These are phyloP conservation scores for cattle (Bos taurus) DNA, from an alignment of 2,113 vertebrate genomes.

Conservation along the genomic window DNA sequence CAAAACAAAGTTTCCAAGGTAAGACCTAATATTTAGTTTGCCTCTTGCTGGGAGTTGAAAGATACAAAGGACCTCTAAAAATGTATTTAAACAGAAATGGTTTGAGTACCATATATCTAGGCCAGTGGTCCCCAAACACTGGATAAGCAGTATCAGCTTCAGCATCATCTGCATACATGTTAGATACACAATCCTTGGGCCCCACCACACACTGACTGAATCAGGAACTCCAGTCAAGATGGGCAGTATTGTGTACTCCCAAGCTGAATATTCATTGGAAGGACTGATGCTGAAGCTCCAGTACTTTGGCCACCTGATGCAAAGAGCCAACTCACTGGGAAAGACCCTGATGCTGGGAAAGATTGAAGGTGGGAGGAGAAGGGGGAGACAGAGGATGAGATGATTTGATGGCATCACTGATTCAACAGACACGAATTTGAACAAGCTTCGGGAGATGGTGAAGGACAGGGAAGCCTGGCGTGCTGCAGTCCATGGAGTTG, in stretches of 20 bases:
- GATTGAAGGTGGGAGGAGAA: not conserved
- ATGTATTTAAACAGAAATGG: not conserved
- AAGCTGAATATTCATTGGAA: not conserved
- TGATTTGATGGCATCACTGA: not conserved
- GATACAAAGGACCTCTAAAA: not conserved
- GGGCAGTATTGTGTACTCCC: not conserved
- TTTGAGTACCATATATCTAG: not conserved
- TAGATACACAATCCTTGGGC: not conserved
- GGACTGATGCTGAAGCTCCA: not conserved
- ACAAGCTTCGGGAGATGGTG: not conserved
- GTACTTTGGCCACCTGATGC: not conserved
- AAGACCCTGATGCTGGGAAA: not conserved
- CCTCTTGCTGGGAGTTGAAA: not conserved
- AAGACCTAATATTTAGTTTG: not conserved
- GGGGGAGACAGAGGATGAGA: not conserved
- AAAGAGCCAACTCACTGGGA: not conserved
- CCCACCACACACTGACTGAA: not conserved
- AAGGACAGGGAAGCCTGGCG: not conserved
- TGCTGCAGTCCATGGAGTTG: not conserved
- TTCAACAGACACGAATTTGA: not conserved
- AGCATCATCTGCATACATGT: not conserved
- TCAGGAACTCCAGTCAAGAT: not conserved
- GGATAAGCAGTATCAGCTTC: not conserved
- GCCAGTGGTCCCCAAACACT: not conserved
- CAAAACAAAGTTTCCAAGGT: not conserved